Percentiles rank a stretch among this genome's conserved stretches.
phyloP scores from a whole-genome alignment of 2,888 invertebrate species.

The Sceliomorpha sp. region DNA sequence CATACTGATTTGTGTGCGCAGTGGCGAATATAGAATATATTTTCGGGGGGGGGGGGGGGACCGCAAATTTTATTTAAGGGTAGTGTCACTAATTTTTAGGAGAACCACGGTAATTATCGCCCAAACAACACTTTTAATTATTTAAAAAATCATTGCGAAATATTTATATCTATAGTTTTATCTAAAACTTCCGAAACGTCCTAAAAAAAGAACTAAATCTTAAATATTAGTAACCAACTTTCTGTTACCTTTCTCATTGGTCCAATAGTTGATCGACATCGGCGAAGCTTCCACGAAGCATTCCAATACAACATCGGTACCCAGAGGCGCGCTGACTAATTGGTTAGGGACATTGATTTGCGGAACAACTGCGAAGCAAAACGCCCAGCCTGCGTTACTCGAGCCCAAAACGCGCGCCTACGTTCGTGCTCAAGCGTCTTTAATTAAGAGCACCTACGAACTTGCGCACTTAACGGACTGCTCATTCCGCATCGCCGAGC shows the following conservation, averaged over 20 bases:
- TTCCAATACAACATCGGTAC: slow-evolving; percentile 92
- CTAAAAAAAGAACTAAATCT: no score
- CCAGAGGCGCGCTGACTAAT: slow-evolving; percentile 92
- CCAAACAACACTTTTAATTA: no score
- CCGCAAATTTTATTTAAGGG: no score
- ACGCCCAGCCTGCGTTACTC: slow-evolving; percentile 47
- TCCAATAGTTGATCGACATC: slow-evolving; percentile 95
- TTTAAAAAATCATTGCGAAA: no score
- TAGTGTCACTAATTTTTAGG: no score
- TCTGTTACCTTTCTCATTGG: slow-evolving; percentile 88
- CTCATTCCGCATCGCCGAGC: not conserved
- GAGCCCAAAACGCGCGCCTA: not conserved
- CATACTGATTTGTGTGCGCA: no score
- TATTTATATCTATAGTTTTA: no score
- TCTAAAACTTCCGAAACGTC: no score
- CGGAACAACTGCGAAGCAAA: slow-evolving; percentile 88
- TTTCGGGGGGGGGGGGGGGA: no score
- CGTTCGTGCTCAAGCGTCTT: slow-evolving; percentile 4
- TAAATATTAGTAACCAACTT: no score
- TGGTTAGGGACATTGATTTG: slow-evolving; percentile 96
- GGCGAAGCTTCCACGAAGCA: slow-evolving; percentile 95
- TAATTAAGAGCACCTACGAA: slow-evolving; percentile 7
- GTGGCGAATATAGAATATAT: no score
- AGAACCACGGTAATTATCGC: no score
- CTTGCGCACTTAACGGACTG: not conserved